A percentile compares a stretch with the other conserved stretches of the same genome.
phyloP scores from a whole-genome alignment of 1,140 invertebrate species.

The Neodiprion virginianus region DNA sequence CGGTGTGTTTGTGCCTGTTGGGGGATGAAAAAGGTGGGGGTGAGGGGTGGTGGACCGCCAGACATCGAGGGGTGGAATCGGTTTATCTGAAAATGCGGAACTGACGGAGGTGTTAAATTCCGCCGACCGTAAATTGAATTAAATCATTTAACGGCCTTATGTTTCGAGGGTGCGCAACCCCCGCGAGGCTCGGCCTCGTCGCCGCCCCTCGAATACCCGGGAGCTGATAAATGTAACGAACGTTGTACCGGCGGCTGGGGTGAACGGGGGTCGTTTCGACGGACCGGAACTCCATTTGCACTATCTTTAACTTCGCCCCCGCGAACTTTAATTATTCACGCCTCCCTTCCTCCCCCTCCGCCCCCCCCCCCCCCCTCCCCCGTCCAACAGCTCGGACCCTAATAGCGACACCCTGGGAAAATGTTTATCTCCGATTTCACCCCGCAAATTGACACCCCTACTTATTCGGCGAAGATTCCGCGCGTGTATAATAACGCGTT shows the following conservation, averaged over 20 bases:
- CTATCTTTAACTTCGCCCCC: slow-evolving; percentile 32
- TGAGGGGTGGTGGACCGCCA: neutral
- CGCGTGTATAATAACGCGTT: too few species aligned
- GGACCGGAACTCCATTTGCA: slow-evolving; percentile 44
- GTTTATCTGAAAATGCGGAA: slow-evolving; percentile 8
- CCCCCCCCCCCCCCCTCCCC: neutral
- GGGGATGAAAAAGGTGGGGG: slow-evolving; percentile 27
- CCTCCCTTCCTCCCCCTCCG: neutral
- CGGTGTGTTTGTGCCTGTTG: slow-evolving; percentile 23
- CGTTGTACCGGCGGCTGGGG: slow-evolving; percentile 43
- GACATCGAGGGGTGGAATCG: neutral
- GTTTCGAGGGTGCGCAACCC: slow-evolving; percentile 52
- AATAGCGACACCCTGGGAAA: neutral
- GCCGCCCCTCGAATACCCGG: slow-evolving; percentile 39
- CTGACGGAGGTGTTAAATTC: slow-evolving; percentile 18
- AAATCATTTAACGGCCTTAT: slow-evolving; percentile 61
- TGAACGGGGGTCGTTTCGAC: slow-evolving; percentile 42
- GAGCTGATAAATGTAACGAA: slow-evolving; percentile 57
- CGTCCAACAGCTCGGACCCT: neutral
- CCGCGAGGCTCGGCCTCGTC: slow-evolving; percentile 24
- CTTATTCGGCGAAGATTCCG: too few species aligned
- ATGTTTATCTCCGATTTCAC: slow-evolving; percentile 5
- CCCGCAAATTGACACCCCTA: neutral
- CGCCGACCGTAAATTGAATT: slow-evolving; percentile 54
- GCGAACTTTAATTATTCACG: slow-evolving; percentile 36